These are phyloP conservation scores for Xenopus petersii DNA, from an alignment of 2,797 vertebrate genomes.

Conservation along the genomic window DNA sequence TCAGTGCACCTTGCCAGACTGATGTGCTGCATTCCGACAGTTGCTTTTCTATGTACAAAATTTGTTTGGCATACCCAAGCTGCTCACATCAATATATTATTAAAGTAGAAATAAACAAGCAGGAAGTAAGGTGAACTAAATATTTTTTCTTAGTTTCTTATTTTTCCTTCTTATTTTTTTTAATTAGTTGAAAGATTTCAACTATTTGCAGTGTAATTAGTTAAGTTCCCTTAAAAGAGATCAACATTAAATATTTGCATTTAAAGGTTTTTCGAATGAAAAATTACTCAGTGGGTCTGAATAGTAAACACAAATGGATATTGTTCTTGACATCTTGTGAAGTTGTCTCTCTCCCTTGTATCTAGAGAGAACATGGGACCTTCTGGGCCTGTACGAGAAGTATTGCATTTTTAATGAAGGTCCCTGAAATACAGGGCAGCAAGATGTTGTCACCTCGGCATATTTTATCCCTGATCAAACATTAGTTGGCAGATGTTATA, in stretches of 20 bases:
- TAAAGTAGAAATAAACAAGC: constrained; percentile 65
- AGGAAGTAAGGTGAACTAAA: constrained; percentile 55
- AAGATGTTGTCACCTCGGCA: constrained; percentile 87
- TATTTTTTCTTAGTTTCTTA: not conserved
- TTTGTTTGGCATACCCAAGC: constrained; percentile 77
- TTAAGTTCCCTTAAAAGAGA: constrained; percentile 20
- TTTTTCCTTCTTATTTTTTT: not conserved
- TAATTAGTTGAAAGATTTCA: not conserved
- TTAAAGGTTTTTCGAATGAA: constrained; percentile 58
- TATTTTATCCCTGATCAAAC: constrained; percentile 97
- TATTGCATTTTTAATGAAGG: constrained; percentile 88
- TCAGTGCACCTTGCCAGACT: constrained; percentile 71
- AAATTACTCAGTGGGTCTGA: constrained; percentile 69
- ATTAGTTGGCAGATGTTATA: constrained; percentile 86
- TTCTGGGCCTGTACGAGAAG: constrained; percentile 76
- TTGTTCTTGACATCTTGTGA: constrained; percentile 86
- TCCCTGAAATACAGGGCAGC: constrained; percentile 84
- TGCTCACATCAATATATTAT: constrained; percentile 71
- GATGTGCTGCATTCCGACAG: constrained; percentile 79
- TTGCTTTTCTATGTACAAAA: constrained; percentile 80
- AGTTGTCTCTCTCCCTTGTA: constrained; percentile 76
- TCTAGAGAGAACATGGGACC: constrained; percentile 75
- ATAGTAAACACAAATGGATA: constrained; percentile 77
- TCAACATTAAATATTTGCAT: constrained; percentile 8
- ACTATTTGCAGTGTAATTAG: constrained; percentile 13